phyloP scores from a whole-genome alignment of 1,140 invertebrate species.

The Paracyclopina nana region DNA sequence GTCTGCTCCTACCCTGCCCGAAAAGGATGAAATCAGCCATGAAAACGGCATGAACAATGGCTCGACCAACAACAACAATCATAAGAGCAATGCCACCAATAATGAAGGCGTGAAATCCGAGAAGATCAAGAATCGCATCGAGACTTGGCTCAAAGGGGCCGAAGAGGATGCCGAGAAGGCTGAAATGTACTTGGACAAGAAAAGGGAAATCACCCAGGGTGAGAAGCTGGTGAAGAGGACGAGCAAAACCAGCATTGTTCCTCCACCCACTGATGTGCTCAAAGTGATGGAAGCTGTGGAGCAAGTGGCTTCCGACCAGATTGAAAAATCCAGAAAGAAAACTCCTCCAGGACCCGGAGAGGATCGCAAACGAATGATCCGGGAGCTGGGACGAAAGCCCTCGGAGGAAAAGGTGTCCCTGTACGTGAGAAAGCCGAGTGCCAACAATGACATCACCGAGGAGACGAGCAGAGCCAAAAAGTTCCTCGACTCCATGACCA shows the following conservation, averaged over 20 bases:
- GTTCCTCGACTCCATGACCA: conserved; percentile 10
- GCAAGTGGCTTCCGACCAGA: conserved; percentile 23
- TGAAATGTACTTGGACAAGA: conserved; percentile 18
- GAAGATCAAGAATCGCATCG: conserved; percentile 32
- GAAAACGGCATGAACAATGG: neutral
- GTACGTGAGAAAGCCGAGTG: conserved; percentile 16
- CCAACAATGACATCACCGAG: neutral
- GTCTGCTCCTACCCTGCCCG: too few relatives aligned
- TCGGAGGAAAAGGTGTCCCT: conserved; percentile 17
- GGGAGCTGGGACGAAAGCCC: conserved; percentile 16
- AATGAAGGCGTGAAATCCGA: neutral
- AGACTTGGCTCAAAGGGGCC: conserved; percentile 69
- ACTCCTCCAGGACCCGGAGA: neutral
- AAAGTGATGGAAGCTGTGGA: conserved; percentile 64
- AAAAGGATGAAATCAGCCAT: too few relatives aligned
- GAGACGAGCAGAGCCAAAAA: neutral
- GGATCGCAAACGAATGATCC: conserved; percentile 7
- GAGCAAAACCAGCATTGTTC: too few relatives aligned
- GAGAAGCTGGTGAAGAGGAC: too few relatives aligned
- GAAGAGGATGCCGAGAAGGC: conserved; percentile 51
- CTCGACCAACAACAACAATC: neutral
- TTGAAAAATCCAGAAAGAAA: neutral
- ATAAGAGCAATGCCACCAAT: neutral
- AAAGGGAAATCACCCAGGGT: too few relatives aligned
- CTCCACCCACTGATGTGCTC: conserved; percentile 62